Evolutionary conservation across 2,797 vertebrate genomes (phyloP), one percentile per base, ranked within the genome.

Genomic region (Melanotaenia pygmaea): DNA sequence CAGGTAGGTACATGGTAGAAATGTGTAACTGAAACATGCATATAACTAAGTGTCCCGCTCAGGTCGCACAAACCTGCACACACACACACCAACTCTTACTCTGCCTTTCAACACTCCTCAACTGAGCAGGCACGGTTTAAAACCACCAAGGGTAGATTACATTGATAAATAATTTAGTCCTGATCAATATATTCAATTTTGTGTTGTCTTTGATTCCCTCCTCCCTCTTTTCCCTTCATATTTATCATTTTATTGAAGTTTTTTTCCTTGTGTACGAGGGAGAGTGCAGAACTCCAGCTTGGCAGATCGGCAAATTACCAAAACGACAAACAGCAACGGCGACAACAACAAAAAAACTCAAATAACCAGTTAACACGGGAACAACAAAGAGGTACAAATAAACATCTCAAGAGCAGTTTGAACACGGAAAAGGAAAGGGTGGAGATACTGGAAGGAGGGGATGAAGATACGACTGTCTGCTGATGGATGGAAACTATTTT

Each of bases 1-100:
- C 90, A 94, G 94, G 95, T 96, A 95, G 95, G 95, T 93, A 93
- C 94, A 95, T 93, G 93, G 94, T 94, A 95, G 93, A 95, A 94
- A 94, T 93, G 94, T 91, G 95, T 94, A 96, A 96, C 95, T 95
- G 91, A 96, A 96, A 96, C 97, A 98, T 98, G 97, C 96, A 97
- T 95, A 96, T 96, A 94, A 93, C 89, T 92, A 91, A 83, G 82
- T 90, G 91, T 93, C 90, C 89, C 88, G 76, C 83, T 91, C 89
- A 75, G 80, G 74, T 88, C 76, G 32, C 71, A 64, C 45, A 63
- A 82, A 89, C 88, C 80, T 83, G 75, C 84, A 78, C 76, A 76
- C 75, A 65, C 74, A 78, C 61, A 85, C 87, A 65, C 66, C 76
- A 66, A 70, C 76, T 56, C 59, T 54, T 61, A 65, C 67, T 73